These are phyloP conservation scores for Clitarchus hookeri DNA, from an alignment of 2,888 invertebrate genomes.

Conservation along the genomic window DNA sequence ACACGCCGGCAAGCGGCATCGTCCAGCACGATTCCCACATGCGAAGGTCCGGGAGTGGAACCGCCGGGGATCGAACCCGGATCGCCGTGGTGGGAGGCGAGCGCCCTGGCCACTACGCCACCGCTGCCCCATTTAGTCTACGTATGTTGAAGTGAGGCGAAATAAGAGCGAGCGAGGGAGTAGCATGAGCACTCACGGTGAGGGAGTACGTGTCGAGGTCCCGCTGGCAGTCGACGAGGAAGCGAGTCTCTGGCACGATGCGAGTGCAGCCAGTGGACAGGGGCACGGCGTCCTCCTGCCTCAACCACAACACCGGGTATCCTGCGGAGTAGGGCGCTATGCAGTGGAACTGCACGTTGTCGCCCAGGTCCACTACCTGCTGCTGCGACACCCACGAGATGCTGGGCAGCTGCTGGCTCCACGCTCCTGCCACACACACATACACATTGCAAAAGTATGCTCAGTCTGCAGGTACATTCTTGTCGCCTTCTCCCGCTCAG, in stretches of 20 bases:
- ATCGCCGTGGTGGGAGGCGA: too few relatives aligned
- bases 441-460: too few relatives aligned
- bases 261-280: slow-evolving; percentile 16
- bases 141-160: too few relatives aligned
- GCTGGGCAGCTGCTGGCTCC: not conserved
- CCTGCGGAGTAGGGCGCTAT: not conserved
- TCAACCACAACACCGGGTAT: slow-evolving; percentile 3
- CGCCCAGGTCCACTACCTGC: not conserved
- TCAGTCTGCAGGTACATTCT: too few relatives aligned
- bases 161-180: too few relatives aligned
- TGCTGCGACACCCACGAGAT: slow-evolving; percentile 10
- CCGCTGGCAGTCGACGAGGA: not conserved
- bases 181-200: not conserved
- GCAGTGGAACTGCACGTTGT: not conserved
- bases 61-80: too few relatives aligned
- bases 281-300: not conserved
- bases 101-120: too few relatives aligned
- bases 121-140: too few relatives aligned
- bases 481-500: too few relatives aligned
- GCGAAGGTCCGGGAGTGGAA: too few relatives aligned
- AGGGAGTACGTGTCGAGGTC: not conserved
- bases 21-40: too few relatives aligned
- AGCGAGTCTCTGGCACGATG: slow-evolving; percentile 4
- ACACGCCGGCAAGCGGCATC: too few relatives aligned
- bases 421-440: not conserved